A percentile compares a stretch with the other conserved stretches of the same genome.
phyloP scores from a whole-genome alignment of 2,797 vertebrate species.

The Acropternis orthonyx region DNA sequence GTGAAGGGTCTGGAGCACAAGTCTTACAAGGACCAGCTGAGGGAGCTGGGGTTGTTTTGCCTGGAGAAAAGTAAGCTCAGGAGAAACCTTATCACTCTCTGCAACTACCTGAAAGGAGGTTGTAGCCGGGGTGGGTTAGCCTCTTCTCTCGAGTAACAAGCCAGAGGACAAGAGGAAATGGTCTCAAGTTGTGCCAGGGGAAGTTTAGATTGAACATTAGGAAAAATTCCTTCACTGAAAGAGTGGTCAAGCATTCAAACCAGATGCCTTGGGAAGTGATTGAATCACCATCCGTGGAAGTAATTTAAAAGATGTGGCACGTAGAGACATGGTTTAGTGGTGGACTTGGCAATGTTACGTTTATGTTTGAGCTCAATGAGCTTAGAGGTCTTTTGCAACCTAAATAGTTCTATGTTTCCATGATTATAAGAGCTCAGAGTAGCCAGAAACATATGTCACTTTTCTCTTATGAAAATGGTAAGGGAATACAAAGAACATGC shows the following conservation, averaged over 20 bases:
- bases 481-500: fast-evolving
- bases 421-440: neutral
- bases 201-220: neutral
- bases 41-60: neutral
- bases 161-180: neutral
- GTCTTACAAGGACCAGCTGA: neutral
- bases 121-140: too few relatives aligned
- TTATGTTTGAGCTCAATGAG: neutral
- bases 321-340: neutral
- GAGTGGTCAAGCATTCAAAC: neutral
- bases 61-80: neutral
- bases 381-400: neutral
- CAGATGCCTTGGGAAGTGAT: neutral
- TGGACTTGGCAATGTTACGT: too few relatives aligned
- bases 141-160: neutral
- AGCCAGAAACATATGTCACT: neutral
- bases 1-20: neutral
- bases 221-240: neutral
- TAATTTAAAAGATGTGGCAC: neutral
- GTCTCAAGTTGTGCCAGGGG: neutral
- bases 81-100: neutral
- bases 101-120: neutral
- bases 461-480: neutral
- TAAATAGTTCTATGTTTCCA: neutral
- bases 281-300: neutral